Evolutionary conservation across 2,113 vertebrate species (phyloP), one percentile per base, ranked within the genome.

Genomic region (Apteryx owenii): DNA sequence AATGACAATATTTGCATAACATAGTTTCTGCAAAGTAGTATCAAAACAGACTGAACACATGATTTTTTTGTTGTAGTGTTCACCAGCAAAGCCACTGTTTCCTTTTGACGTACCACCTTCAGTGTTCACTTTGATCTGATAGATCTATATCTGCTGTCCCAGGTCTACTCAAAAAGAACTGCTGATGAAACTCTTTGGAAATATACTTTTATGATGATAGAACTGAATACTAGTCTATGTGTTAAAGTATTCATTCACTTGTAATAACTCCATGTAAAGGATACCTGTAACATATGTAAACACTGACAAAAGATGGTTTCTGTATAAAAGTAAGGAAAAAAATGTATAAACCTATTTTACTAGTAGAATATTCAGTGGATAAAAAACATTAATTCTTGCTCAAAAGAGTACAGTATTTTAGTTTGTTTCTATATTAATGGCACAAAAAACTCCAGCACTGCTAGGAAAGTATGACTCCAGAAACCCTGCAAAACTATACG

Each of bases 91-190:
- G 1, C 0, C 10, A 71, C 29, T 5, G 58, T 26, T 73, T 81
- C 72, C 60, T 54, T 79, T 23, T 51, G 54, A 78, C 19, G 12
- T 0, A 84, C 51, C 33, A 62, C 0, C 1, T 38, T 14, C 1
- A 4, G 8, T 13, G 15, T 50, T 64, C 60, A 90, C 81, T 65
- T 10, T 48, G 79, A 88, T 6, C 15, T 4, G 36, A 36, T 36
- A 29, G 18, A 21, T 7, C 54, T 29, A 16, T 31, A 58, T 58
- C 56, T 58, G 56, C 56, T 18, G 4, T 58, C 28, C 28, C 56
- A 58, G 54, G 18, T 17, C 29, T 44, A 28, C 44, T 95, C 42
- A 33, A 22, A 38, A 36, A 78, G 40, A 77, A n/a, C 4, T 46
- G 61, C 29, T 2, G 3, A 28, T 5, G 7, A 51, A 70, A 85